These are phyloP conservation scores for Homalodisca vitripennis DNA, from an alignment of 1,140 invertebrate genomes.

Conservation along the genomic window DNA sequence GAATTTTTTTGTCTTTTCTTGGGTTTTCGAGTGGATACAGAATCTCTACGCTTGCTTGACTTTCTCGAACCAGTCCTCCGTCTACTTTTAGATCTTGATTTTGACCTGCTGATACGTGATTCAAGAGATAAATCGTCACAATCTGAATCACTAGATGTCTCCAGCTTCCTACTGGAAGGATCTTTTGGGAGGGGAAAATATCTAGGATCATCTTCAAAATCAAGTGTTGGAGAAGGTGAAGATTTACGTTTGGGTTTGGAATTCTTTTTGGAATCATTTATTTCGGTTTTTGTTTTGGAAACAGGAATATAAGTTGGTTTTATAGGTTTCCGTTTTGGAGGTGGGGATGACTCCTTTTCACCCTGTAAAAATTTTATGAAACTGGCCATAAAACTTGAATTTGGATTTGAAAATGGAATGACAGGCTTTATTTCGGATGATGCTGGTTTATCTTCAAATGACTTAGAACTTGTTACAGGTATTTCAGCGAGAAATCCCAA, in stretches of 20 bases:
- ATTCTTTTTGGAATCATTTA: slow-evolving; percentile 11
- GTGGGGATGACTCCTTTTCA: slow-evolving; percentile 70
- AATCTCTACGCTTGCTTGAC: not conserved
- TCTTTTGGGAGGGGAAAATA: slow-evolving; percentile 74
- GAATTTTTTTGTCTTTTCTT: slow-evolving; percentile 45
- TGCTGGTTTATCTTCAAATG: not conserved
- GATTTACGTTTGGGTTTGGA: slow-evolving; percentile 26
- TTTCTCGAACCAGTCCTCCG: not conserved
- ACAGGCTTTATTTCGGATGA: slow-evolving; percentile 4
- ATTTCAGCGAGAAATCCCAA: slow-evolving; percentile 67
- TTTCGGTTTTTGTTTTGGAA: slow-evolving; percentile 37
- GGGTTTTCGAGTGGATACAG: not conserved
- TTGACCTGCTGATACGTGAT: not conserved
- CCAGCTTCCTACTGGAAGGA: slow-evolving; percentile 62
- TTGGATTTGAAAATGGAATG: slow-evolving; percentile 28
- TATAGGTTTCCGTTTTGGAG: slow-evolving; percentile 39
- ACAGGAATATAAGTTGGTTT: slow-evolving; percentile 42
- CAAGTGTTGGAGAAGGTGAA: slow-evolving; percentile 37
- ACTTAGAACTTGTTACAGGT: not conserved
- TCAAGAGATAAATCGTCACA: slow-evolving; percentile 52
- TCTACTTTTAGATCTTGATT: not conserved
- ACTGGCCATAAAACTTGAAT: slow-evolving; percentile 76
- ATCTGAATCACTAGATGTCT: slow-evolving; percentile 52
- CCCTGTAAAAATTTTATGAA: slow-evolving; percentile 82
- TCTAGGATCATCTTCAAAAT: slow-evolving; percentile 63